These are phyloP conservation scores for Eleginops maclovinus DNA, from an alignment of 2,113 vertebrate genomes.

Conservation along the genomic window DNA sequence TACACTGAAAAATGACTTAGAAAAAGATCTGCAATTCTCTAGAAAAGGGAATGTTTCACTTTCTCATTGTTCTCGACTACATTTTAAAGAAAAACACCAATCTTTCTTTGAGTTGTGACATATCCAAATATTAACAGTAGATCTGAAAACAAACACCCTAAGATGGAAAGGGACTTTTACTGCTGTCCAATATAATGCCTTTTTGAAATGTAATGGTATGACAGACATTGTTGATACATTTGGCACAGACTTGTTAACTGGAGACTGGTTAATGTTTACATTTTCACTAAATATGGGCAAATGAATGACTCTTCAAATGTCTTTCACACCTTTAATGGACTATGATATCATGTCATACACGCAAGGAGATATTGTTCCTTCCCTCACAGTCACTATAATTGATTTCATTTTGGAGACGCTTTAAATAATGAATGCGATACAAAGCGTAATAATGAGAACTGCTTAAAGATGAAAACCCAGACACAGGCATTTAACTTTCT, in stretches of 20 bases:
- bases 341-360: constrained; percentile 19
- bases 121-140: not conserved
- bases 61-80: not conserved
- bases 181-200: not conserved
- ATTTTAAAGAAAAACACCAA: not conserved
- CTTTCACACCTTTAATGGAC: constrained; percentile 25
- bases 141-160: not conserved
- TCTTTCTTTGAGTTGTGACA: not conserved
- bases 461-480: constrained; percentile 11
- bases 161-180: not conserved
- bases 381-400: constrained; percentile 5
- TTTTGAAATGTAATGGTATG: not conserved
- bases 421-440: not conserved
- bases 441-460: not conserved
- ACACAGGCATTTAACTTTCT: constrained; percentile 16
- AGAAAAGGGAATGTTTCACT: not conserved
- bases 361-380: not conserved
- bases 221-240: constrained; percentile 23
- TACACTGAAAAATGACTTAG: not conserved
- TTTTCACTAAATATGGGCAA: constrained; percentile 16
- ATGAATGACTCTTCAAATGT: constrained; percentile 19
- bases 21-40: not conserved
- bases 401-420: not conserved
- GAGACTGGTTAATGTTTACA: constrained; percentile 18
- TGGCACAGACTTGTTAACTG: constrained; percentile 8